Evolutionary conservation across 2,888 invertebrate genomes (phyloP).

Genomic region (Melolontha melolontha): DNA sequence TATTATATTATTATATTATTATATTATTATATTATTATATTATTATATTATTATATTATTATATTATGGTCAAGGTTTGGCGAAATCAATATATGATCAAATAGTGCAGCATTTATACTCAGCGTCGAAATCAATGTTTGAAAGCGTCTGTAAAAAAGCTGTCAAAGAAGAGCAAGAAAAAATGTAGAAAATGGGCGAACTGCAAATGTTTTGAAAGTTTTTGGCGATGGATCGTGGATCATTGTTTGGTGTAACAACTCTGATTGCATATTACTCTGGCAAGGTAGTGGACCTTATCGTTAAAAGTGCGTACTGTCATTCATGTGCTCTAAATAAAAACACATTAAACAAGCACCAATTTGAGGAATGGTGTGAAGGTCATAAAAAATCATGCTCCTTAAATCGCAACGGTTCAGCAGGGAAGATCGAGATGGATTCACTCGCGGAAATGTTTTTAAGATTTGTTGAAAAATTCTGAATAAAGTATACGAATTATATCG

Average conservation of each 20-base stretch:
- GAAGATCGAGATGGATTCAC: conserved; percentile 47
- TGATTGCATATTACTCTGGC: too few relatives aligned
- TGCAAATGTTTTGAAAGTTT: conserved; percentile 9
- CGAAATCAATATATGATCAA: too few relatives aligned
- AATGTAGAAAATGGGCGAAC: background rate
- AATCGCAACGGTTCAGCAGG: conserved; percentile 48
- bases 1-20: too few relatives aligned
- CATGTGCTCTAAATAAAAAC: too few relatives aligned
- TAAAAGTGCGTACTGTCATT: too few relatives aligned
- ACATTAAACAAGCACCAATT: conserved; percentile 44
- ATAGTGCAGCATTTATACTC: too few relatives aligned
- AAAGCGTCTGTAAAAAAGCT: too few relatives aligned
- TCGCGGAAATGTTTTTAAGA: conserved; percentile 40
- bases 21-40: too few relatives aligned
- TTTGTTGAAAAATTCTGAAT: conserved; percentile 40
- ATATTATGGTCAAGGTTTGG: too few relatives aligned
- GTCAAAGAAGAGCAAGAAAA: background rate
- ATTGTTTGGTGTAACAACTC: conserved; percentile 44
- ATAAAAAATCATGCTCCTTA: conserved; percentile 45
- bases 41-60: too few relatives aligned
- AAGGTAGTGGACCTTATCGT: too few relatives aligned
- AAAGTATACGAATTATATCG: conserved; percentile 47
- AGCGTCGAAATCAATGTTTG: too few relatives aligned
- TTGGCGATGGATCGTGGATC: conserved; percentile 44
- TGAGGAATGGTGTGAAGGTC: conserved; percentile 45